Evolutionary conservation across 2,888 invertebrate genomes (phyloP).

Genomic region (Mesochorus sp.): DNA sequence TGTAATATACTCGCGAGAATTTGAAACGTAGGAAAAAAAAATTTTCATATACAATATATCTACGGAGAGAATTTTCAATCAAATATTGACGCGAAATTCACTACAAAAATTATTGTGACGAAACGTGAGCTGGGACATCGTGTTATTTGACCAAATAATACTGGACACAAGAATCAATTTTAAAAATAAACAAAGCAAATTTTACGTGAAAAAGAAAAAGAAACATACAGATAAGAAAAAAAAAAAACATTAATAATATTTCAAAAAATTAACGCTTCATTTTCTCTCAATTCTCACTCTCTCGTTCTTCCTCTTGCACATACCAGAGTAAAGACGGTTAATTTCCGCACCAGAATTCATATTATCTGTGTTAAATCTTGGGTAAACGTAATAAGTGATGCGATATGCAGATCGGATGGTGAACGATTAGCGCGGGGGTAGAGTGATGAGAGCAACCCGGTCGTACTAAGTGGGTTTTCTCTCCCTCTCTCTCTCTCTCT

Average conservation of each 20-base stretch:
- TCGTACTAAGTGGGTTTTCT: constrained; percentile 54
- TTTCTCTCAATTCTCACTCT: constrained; percentile 4
- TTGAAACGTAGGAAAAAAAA: background rate
- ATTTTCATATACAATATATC: background rate
- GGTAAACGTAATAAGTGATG: constrained; percentile 53
- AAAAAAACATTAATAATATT: background rate
- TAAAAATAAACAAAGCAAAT: too few relatives aligned
- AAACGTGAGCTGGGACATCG: too few relatives aligned
- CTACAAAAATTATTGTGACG: background rate
- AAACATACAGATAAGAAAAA: background rate
- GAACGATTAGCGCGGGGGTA: constrained; percentile 53
- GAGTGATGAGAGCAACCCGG: constrained; percentile 53
- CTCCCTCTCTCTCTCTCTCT: constrained; percentile 17
- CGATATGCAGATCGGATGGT: constrained; percentile 59
- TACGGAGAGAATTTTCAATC: background rate
- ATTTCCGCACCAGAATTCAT: constrained; percentile 33
- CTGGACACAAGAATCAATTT: too few relatives aligned
- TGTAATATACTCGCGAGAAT: background rate
- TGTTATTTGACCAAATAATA: too few relatives aligned
- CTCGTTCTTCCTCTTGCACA: too few relatives aligned
- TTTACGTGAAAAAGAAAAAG: too few relatives aligned
- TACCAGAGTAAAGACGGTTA: constrained; percentile 8
- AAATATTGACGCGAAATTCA: background rate
- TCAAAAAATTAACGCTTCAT: background rate
- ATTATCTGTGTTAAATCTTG: constrained; percentile 56